phyloP scores from a whole-genome alignment of 2,888 invertebrate genomes.

The Lampropteryx suffumata region DNA sequence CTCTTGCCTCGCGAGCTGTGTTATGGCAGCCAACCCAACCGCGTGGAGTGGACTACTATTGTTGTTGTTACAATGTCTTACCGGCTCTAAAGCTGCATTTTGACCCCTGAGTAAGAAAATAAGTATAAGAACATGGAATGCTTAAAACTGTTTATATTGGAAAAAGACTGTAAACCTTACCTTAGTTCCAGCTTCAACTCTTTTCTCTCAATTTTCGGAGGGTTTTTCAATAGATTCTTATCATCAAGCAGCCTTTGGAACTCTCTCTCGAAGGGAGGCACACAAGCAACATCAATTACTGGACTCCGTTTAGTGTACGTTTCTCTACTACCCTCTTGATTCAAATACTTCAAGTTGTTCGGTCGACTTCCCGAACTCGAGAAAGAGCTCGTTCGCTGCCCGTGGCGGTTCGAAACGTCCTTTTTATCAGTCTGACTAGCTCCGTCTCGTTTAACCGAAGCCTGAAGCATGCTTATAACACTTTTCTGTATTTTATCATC shows the following conservation, averaged over 20 bases:
- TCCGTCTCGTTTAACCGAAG: slow-evolving; percentile 84
- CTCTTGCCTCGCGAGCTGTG: slow-evolving; percentile 87
- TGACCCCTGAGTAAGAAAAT: slow-evolving; percentile 48
- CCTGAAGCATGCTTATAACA: slow-evolving; percentile 78
- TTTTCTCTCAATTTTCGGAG: slow-evolving; percentile 83
- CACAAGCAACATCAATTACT: slow-evolving; percentile 71
- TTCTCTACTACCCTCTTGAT: slow-evolving; percentile 74
- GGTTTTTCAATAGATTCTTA: slow-evolving; percentile 84
- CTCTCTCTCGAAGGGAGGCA: slow-evolving; percentile 90
- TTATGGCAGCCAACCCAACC: slow-evolving; percentile 90
- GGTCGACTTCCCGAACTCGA: slow-evolving; percentile 79
- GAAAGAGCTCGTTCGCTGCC: slow-evolving; percentile 75
- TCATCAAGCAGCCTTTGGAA: slow-evolving; percentile 90
- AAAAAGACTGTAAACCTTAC: slow-evolving; percentile 38
- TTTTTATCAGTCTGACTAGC: slow-evolving; percentile 87
- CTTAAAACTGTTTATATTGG: neutral
- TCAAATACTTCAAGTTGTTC: slow-evolving; percentile 79
- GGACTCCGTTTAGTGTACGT: slow-evolving; percentile 75
- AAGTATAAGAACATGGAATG: neutral
- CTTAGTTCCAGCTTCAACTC: slow-evolving; percentile 84
- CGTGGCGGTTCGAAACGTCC: slow-evolving; percentile 70
- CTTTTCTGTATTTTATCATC: slow-evolving; percentile 76
- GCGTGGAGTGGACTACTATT: slow-evolving; percentile 86
- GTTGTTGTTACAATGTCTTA: slow-evolving; percentile 79
- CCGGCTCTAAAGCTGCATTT: slow-evolving; percentile 68